These are phyloP conservation scores for Drosophila macrospina DNA, from an alignment of 2,888 invertebrate genomes.

Conservation along the genomic window DNA sequence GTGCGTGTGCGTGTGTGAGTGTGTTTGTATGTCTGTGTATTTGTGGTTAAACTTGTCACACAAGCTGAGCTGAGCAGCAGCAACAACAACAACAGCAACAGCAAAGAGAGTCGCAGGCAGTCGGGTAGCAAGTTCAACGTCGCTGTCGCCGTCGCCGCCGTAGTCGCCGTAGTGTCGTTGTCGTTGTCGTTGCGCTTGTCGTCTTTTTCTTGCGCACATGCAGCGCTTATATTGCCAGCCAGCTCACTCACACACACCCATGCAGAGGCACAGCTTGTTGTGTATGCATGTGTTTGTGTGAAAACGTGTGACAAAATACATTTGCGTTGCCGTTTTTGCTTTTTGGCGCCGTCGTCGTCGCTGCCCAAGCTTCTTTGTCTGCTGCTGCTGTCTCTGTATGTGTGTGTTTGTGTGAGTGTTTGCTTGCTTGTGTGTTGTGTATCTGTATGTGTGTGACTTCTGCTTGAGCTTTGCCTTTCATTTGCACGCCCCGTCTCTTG, in stretches of 20 bases:
- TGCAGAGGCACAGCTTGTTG: slow-evolving; percentile 24
- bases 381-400: slow-evolving; percentile 23
- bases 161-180: slow-evolving; percentile 31
- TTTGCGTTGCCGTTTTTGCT: slow-evolving; percentile 78
- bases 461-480: slow-evolving; percentile 72
- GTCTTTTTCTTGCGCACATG: slow-evolving; percentile 72
- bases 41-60: slow-evolving; percentile 83
- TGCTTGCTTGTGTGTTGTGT: slow-evolving; percentile 30
- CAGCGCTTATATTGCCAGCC: slow-evolving; percentile 62
- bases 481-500: slow-evolving; percentile 60
- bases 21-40: slow-evolving; percentile 54
- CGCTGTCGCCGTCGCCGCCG: slow-evolving; percentile 36
- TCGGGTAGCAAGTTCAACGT: slow-evolving; percentile 58
- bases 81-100: slow-evolving; percentile 36
- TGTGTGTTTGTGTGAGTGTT: slow-evolving; percentile 21
- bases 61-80: slow-evolving; percentile 63
- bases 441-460: slow-evolving; percentile 52
- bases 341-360: slow-evolving; percentile 68
- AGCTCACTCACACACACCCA: slow-evolving; percentile 57
- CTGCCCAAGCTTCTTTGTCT: slow-evolving; percentile 66
- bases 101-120: slow-evolving; percentile 31
- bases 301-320: slow-evolving; percentile 77
- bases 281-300: slow-evolving; percentile 47
- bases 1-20: slow-evolving; percentile 37
- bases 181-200: slow-evolving; percentile 63